Evolutionary conservation across 2,888 invertebrate genomes (phyloP), one percentile per base, ranked within the genome.

Genomic region (Melanargia galathea): DNA sequence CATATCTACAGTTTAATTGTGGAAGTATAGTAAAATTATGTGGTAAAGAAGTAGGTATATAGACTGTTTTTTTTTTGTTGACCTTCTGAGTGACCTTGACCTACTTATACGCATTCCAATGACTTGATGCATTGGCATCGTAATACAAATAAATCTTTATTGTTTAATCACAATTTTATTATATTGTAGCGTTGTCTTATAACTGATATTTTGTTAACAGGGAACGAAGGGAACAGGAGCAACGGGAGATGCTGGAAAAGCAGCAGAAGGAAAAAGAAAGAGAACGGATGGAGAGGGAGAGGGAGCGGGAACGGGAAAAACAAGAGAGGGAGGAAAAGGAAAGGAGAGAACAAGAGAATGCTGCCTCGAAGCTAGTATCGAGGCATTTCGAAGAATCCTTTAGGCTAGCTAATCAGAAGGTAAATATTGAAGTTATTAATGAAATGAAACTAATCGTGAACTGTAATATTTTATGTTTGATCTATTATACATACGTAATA

Each of bases 321-420:
- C 92, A 92, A 71, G 90, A 92, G 73, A 79, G 90, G 71, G 90
- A 90, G 75, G 92, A 93, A 68, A 92, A 92, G 73, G 87, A 92
- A 75, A 92, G 92, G 85, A 93, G 95, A 86, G 91, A 93, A 70
- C 90, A 93, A 75, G 94, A 94, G 70, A 93, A 94, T 81, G 95
- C 95, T 61, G 95, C 97, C 61, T 95, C 97, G 73, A 93, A 94
- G 82, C 94, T 96, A 69, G 95, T 97, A 65, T 94, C 96, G 76
- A 95, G 97, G 86, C 97, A 97, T 90, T 97, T 97, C 86, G 96
- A 96, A 80, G 97, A 97, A 91, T 97, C 97, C 70, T 92, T 97
- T 67, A 93, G 95, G 81, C 92, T 95, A 69, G 95, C 95, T 49
- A 94, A 95, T 79, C 95, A 95, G 89, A 95, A 95, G 94, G 96